phyloP scores from a whole-genome alignment of 2,797 vertebrate species.

The Phataginus tricuspis region DNA sequence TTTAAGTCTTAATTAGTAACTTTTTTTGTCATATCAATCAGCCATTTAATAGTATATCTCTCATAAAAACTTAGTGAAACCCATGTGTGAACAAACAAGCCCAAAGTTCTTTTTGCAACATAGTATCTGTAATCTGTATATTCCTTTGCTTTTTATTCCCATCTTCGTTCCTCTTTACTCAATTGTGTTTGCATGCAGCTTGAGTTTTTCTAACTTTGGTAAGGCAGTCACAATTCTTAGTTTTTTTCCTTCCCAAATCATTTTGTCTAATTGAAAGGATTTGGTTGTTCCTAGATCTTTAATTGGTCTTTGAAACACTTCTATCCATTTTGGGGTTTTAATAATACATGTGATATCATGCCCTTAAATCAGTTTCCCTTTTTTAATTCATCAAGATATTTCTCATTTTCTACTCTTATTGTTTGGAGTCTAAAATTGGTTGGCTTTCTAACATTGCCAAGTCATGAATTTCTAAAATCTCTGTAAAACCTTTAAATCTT shows the following conservation, averaged over 20 bases:
- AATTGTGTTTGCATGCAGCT: not conserved
- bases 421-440: not conserved
- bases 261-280: not conserved
- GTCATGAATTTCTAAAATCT: not conserved
- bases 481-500: not conserved
- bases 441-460: not conserved
- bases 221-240: not conserved
- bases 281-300: not conserved
- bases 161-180: not conserved
- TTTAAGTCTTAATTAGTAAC: not conserved
- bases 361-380: not conserved
- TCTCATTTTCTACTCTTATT: not conserved
- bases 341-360: not conserved
- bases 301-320: not conserved
- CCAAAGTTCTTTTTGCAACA: not conserved
- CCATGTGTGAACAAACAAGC: not conserved
- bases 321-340: not conserved
- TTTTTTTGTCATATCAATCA: not conserved
- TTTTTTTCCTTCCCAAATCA: not conserved
- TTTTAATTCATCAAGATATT: not conserved
- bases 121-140: not conserved
- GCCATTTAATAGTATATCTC: not conserved
- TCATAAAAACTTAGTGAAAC: not conserved
- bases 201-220: not conserved
- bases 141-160: not conserved